Base-by-base conservation (phyloP, 2,888 invertebrate species). In the Tetropium fuscum region DNA sequence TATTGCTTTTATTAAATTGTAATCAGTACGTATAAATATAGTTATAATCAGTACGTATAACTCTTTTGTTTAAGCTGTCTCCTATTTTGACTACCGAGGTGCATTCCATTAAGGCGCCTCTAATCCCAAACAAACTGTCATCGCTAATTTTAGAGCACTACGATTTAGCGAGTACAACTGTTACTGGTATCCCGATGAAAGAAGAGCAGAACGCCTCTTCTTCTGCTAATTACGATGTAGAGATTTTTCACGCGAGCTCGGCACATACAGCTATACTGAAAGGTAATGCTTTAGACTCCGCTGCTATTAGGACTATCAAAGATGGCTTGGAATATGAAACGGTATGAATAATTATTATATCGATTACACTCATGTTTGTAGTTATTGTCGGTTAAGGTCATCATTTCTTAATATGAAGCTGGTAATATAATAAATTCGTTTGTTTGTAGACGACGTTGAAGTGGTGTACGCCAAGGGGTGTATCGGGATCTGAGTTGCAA, bases 131-230 rank as follows among this genome's bases (percentile, higher is more conserved):
- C 58, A 88, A 93, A 70, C 80, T 95, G 6, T 90, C 91, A 0
- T 87, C 90, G 41, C 81, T 94, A 4, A 93, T 93, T 66, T 80
- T 94, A 70, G 88, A 90, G 2, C 97, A 98, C 79, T 98, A 95
- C 74, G 90, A 93, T 78, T 84, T 99, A 40, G 93, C 96, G 0
- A 95, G 94, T 58, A 99, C 98, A 1, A 98, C 98, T 0, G 98
- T 99, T 0, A 97, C 97, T 3, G 96, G 98, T 18, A 78, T 78
- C 41, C 99, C 99, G 1, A 99, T 99, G 99, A 99, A 99, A 85
- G 98, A 98, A 82, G 98, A 98, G 80, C 97, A 98, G 84, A 98
- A 98, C 80, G 97, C 97, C 0, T 95, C 95, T 78, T 95, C 96
- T 0, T 98, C 98, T 55, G 96, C 98, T 0, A 98, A 98, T 83